These are phyloP conservation scores for Lumbricus terrestris DNA, from an alignment of 2,888 invertebrate genomes.

Conservation along the genomic window DNA sequence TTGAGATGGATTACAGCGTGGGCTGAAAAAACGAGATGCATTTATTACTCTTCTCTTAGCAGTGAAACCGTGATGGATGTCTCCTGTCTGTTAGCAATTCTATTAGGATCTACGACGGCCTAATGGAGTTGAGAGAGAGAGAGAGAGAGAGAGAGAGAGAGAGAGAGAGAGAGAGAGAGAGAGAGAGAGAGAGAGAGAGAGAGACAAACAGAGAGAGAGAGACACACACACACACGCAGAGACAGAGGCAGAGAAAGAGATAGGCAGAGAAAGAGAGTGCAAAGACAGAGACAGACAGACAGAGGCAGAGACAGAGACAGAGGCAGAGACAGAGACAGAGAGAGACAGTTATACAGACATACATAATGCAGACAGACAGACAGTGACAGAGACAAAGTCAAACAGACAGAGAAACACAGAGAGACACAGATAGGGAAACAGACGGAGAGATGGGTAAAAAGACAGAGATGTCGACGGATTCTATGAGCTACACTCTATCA, in stretches of 20 bases:
- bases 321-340: not conserved
- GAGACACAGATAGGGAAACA: not conserved
- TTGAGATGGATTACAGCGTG: not conserved
- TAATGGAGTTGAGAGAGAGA: not conserved
- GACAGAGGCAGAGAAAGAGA: not conserved
- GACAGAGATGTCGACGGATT: too few species aligned
- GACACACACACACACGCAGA: not conserved
- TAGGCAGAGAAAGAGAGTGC: not conserved
- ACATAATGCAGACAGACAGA: too few species aligned
- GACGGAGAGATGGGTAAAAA: not conserved
- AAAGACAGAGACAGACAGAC: not conserved
- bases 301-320: too few species aligned
- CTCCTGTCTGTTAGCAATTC: not conserved
- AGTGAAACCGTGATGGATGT: not conserved
- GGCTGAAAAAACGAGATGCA: not conserved
- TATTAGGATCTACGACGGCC: not conserved
- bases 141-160: not conserved
- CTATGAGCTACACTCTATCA: too few species aligned
- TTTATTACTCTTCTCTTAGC: not conserved
- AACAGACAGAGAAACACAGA: not conserved
- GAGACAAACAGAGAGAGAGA: not conserved
- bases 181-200: slow-evolving; percentile 10
- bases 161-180: not conserved
- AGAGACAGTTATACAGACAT: too few species aligned
- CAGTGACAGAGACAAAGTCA: too few species aligned